Base-by-base conservation (phyloP, 2,888 invertebrate genomes). In the Drosophila anceps region DNA sequence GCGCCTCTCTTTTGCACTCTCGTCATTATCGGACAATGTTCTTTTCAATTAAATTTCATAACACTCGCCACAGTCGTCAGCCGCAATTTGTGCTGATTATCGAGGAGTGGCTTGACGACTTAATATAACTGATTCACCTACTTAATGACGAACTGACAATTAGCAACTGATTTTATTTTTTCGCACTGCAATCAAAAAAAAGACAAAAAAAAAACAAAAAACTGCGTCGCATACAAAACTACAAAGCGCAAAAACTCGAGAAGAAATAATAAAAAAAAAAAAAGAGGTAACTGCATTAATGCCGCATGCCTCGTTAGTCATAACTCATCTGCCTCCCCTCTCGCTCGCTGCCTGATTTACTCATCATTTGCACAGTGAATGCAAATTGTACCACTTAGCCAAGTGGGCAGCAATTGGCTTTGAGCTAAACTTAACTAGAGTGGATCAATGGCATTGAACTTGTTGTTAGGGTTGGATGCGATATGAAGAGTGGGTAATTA, bases 71-170 rank as follows among this genome's bases (percentile, higher is more conserved):
- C 66, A 62, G 54, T 54, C 76, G 76, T 37, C 74, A 60, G 75
- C 64, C 54, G 55, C 51, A 66, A 69, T 69, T 79, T 69, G 58
- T 39, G 68, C 64, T 51, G 69, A 63, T 66, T 79, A 44, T 48
- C 48, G 63, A 37, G 62, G 60, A 75, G 76, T 69, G 69, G 69
- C 65, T 65, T 62, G 58, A 57, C 74, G 63, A 71, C 48, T 61
- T 63, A 13, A 33, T 50, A 35, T 69, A 73, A 60, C 76, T 78
- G 78, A 78, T 68, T 78, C 78, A 78, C 76, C 71, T 76, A 76
- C 54, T 73, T 68, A 88, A 71, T 69, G 72, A 82, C 72, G 44
- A 77, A 41, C 77, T 69, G 77, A 63, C 86, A 83, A 82, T 85
- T 82, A 88, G 74, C 79, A 76, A 66, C 62, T 65, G 67, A 69